Base-by-base conservation (phyloP, 2,113 vertebrate species). In the Mormyrus iriodes region DNA sequence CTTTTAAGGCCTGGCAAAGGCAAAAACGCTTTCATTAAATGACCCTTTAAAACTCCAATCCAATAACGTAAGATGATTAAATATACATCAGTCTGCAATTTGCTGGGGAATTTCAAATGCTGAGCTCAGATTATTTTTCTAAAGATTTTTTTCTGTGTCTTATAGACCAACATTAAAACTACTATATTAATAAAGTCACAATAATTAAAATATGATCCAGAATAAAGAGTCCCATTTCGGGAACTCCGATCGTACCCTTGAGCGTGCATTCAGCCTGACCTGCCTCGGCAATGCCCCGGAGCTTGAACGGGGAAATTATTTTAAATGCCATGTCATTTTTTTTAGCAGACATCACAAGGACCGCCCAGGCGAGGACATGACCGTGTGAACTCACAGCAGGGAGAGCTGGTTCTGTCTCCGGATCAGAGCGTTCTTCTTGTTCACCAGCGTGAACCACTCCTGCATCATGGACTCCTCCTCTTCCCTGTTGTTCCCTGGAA, bases 401-500 rank as follows among this genome's bases (percentile, higher is more conserved):
- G 98, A 99, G 90, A 99, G 98, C 93, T 99, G 98, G 95, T 99
- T 99, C 97, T 99, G 99, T 92, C 98, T 93, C 90, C 98, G 94
- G 94, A 99, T 99, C 92, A 99, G 96, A 76, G 98, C 98, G 88
- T 99, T 99, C 96, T 99, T 99, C 97, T 99, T 99, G 93, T 99
- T 99, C 92, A 99, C 98, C 95, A 99, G 93, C 96, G 97, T 98
- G 96, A 99, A 99, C 98, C 98, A 99, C 92, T 99, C 98, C 94
- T 99, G 98, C 98, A 99, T 99, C 98, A 99, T 97, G 90, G 97
- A 94, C 94, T 99, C 98, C 93, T 99, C 98, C 93, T 99, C 98
- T 93, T 99, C 98, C 21, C 98, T 98, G 93, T 99, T 99, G 93
- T 97, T 97, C 89, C 98, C 98, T 99, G 91, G n/a, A 95, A 92